Evolutionary conservation across 2,113 vertebrate species (phyloP), one percentile per base, ranked within the genome.

Genomic region (Anarrhichthys ocellatus): DNA sequence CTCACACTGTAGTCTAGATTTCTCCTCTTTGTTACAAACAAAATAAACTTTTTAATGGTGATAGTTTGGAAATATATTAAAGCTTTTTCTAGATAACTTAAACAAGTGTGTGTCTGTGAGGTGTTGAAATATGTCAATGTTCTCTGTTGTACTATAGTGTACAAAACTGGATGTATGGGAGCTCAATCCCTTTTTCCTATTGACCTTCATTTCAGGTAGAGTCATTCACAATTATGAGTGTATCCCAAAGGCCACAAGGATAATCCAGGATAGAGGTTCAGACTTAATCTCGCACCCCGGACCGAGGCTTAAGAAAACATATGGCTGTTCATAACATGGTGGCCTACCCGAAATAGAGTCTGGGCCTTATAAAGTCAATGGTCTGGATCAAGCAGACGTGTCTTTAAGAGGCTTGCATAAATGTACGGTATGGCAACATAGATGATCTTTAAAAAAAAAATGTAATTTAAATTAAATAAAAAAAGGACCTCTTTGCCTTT

Each of bases 181-280:
- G 56, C 66, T 85, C 65, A 63, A 71, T 89, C 69, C 67, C 59
- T 15, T 86, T 85, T 88, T 87, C 42, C 42, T 34, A 81, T 85
- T 81, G 87, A 92, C 90, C 91, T 89, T 87, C 81, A 74, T 73
- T 75, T 88, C 89, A 91, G 83, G 87, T 92, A 82, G 77, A 88
- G 64, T 81, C 74, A 54, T 83, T 86, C 67, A 46, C 22, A 48
- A 87, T 92, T 85, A 83, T 58, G 54, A 86, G 76, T 34, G 24
- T 67, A 70, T 89, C 88, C 83, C 81, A 87, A 77, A 87, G 69
- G 76, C 88, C 77, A 59, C 62, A 48, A 73, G 88, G 84, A 92
- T 93, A 89, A 93, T 92, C 92, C 85, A 89, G 90, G 85, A 83
- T 87, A 58, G 87, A 87, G 77, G 81, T 86, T 88, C 82, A 82